phyloP scores from a whole-genome alignment of 2,797 vertebrate genomes.

The Acanthurus tractus region DNA sequence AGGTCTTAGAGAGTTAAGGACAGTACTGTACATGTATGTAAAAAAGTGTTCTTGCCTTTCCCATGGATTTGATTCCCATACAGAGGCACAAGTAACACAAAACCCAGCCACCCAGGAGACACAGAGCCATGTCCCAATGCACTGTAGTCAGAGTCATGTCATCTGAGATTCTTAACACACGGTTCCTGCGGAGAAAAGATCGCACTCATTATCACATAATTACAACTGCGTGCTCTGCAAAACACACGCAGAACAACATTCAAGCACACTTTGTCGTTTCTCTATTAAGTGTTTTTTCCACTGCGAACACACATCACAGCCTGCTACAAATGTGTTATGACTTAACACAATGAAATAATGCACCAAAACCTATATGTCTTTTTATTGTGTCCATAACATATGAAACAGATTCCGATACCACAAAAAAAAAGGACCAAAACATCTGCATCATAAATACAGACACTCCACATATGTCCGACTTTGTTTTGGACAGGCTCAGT shows the following conservation, averaged over 20 bases:
- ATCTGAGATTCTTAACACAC: conserved; percentile 85
- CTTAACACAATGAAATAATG: not conserved
- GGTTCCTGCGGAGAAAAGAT: conserved; percentile 73
- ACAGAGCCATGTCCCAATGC: conserved; percentile 84
- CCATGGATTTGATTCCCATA: conserved; percentile 88
- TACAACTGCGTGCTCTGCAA: conserved; percentile 21
- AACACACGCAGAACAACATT: not conserved
- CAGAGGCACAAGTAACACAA: conserved; percentile 91
- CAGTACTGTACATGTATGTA: not conserved
- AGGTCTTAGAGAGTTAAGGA: not conserved
- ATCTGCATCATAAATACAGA: conserved; percentile 33
- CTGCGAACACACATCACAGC: not conserved
- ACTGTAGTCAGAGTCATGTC: conserved; percentile 81
- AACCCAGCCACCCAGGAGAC: conserved; percentile 87
- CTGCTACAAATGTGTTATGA: not conserved
- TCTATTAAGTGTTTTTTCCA: not conserved
- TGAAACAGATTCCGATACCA: not conserved
- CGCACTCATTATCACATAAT: conserved; percentile 12
- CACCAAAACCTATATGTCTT: not conserved
- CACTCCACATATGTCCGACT: conserved; percentile 22
- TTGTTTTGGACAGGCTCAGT: conserved; percentile 36
- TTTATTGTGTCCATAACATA: not conserved
- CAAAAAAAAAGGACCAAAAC: conserved; percentile 17
- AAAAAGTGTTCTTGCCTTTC: conserved; percentile 80
- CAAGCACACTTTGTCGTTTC: not conserved